phyloP scores from a whole-genome alignment of 2,113 vertebrate species.

The Ageneiosus marmoratus region DNA sequence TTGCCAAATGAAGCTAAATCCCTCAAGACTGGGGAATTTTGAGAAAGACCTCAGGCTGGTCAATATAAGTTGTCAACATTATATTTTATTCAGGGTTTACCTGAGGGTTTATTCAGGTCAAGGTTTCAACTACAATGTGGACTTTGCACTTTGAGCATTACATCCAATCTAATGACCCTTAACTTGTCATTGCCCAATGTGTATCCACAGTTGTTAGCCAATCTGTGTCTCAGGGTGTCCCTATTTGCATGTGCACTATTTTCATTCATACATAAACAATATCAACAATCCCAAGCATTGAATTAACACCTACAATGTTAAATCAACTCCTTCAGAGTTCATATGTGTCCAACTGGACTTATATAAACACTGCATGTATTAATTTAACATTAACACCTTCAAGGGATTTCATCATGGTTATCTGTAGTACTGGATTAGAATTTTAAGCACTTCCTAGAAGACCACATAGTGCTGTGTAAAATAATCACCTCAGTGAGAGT shows the following conservation, averaged over 20 bases:
- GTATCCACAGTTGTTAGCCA: not conserved
- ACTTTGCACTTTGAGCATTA: not conserved
- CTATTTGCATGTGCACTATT: not conserved
- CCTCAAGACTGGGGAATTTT: not conserved
- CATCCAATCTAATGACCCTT: not conserved
- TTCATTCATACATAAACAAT: not conserved
- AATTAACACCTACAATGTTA: not conserved
- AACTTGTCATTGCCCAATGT: not conserved
- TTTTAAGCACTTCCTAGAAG: not conserved
- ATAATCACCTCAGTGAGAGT: too few relatives aligned
- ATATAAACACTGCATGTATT: not conserved
- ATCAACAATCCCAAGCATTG: too few relatives aligned
- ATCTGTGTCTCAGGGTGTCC: not conserved
- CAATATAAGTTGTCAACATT: not conserved
- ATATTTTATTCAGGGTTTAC: conserved; percentile 1
- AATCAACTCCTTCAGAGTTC: not conserved
- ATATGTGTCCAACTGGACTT: not conserved
- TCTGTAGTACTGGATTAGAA: not conserved
- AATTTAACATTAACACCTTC: not conserved
- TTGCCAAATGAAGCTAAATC: conserved; percentile 10
- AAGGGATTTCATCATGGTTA: not conserved
- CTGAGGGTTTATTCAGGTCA: too few relatives aligned
- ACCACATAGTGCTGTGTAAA: too few relatives aligned
- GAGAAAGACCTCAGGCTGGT: not conserved
- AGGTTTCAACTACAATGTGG: not conserved